phyloP scores from a whole-genome alignment of 2,797 vertebrate species.

The Nyctalus aviator region DNA sequence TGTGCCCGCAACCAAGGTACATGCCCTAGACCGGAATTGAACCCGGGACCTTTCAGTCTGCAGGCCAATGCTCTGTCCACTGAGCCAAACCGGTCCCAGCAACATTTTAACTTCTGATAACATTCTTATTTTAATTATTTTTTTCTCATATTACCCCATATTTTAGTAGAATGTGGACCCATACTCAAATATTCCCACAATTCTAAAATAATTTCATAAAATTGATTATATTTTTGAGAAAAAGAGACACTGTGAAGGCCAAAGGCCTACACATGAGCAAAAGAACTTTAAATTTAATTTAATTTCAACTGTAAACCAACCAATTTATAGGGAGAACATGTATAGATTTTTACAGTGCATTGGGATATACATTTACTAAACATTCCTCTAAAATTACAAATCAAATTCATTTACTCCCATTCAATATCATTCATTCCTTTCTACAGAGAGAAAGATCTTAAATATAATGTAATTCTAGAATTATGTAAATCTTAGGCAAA shows the following conservation, averaged over 20 bases:
- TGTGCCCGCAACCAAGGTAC: too few species aligned
- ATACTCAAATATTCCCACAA: neutral
- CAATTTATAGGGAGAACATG: neutral
- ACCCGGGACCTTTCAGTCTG: too few species aligned
- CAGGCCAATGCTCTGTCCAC: too few species aligned
- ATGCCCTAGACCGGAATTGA: too few species aligned
- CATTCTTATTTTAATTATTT: neutral
- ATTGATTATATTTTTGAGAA: neutral
- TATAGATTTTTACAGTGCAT: neutral
- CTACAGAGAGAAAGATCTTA: neutral
- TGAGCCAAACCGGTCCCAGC: too few species aligned
- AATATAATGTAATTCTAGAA: neutral
- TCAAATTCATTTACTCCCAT: neutral
- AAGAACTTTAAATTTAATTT: neutral
- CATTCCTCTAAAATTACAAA: neutral
- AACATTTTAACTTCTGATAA: neutral
- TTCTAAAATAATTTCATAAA: slow-evolving; percentile 46
- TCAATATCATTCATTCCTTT: neutral
- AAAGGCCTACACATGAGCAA: neutral
- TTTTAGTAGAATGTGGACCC: neutral
- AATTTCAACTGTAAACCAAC: neutral
- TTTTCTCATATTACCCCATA: neutral
- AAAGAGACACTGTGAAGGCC: neutral
- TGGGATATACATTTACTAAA: neutral
- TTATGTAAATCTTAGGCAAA: neutral